phyloP scores from a whole-genome alignment of 2,797 vertebrate species.

The Anguilla anguilla region DNA sequence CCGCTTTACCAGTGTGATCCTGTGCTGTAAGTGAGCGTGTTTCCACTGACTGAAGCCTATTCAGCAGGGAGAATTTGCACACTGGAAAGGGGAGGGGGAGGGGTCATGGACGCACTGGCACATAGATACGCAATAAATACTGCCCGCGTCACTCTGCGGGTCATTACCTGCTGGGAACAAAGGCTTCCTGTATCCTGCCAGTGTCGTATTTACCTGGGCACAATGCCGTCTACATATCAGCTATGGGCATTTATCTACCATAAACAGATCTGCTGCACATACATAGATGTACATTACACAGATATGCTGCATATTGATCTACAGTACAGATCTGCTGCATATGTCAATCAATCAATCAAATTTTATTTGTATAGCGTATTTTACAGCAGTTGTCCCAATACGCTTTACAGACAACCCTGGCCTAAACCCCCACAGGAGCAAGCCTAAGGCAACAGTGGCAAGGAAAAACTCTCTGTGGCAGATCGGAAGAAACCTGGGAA shows the following conservation, averaged over 20 bases:
- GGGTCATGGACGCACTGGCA: not conserved
- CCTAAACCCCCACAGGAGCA: too few species aligned
- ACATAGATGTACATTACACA: not conserved
- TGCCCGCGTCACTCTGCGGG: not conserved
- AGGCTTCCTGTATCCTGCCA: not conserved
- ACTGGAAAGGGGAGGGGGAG: not conserved
- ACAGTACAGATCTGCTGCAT: not conserved
- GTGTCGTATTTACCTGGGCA: not conserved
- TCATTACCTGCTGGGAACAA: not conserved
- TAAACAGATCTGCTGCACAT: not conserved
- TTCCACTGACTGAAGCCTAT: slow-evolving; percentile 5
- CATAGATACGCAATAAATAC: not conserved
- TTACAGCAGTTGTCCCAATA: too few species aligned
- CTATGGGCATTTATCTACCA: not conserved
- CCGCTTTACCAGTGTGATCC: not conserved
- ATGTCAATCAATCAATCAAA: not conserved
- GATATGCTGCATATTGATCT: not conserved
- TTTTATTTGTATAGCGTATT: too few species aligned
- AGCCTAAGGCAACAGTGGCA: too few species aligned
- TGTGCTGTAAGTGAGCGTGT: not conserved
- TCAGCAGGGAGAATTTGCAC: not conserved
- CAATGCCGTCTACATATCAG: not conserved
- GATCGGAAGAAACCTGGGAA: too few species aligned
- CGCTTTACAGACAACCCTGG: too few species aligned
- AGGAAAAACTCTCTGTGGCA: too few species aligned